These are phyloP conservation scores for Parelbella ahira DNA, from an alignment of 2,888 invertebrate genomes.

Conservation along the genomic window DNA sequence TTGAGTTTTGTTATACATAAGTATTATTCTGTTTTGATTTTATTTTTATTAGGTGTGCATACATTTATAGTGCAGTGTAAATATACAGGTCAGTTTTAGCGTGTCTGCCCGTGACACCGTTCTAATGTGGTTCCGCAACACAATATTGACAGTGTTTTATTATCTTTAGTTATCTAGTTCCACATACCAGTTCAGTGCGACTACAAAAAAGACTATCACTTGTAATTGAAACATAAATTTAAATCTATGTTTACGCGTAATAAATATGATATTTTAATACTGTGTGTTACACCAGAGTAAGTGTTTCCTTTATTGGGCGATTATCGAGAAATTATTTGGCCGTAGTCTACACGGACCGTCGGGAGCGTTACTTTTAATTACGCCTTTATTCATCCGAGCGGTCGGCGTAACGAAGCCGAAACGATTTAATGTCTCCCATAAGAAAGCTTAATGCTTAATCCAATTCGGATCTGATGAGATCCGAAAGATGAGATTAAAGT, in stretches of 20 bases:
- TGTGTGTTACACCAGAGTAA: constrained; percentile 35
- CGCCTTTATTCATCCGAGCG: constrained; percentile 46
- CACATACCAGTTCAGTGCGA: too few relatives aligned
- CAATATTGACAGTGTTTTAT: too few relatives aligned
- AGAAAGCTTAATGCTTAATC: constrained; percentile 56
- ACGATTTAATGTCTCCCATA: constrained; percentile 54
- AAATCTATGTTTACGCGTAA: constrained; percentile 23
- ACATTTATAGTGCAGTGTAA: too few relatives aligned
- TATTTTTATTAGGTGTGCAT: too few relatives aligned
- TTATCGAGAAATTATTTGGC: constrained; percentile 28
- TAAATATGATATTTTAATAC: constrained; percentile 31
- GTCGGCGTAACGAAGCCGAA: constrained; percentile 49
- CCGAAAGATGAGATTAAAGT: constrained; percentile 41
- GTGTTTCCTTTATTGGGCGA: constrained; percentile 43
- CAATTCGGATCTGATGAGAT: constrained; percentile 51
- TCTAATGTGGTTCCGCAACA: too few relatives aligned
- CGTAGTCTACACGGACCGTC: constrained; percentile 25
- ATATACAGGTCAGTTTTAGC: too few relatives aligned
- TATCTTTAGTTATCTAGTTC: too few relatives aligned
- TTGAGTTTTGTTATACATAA: too few relatives aligned
- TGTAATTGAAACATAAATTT: constrained; percentile 12
- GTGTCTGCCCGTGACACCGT: too few relatives aligned
- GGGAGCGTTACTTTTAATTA: constrained; percentile 54
- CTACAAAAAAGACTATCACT: too few relatives aligned
- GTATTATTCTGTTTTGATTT: too few relatives aligned